phyloP scores from a whole-genome alignment of 2,113 vertebrate species.

The Brachypodius melanocephalos region DNA sequence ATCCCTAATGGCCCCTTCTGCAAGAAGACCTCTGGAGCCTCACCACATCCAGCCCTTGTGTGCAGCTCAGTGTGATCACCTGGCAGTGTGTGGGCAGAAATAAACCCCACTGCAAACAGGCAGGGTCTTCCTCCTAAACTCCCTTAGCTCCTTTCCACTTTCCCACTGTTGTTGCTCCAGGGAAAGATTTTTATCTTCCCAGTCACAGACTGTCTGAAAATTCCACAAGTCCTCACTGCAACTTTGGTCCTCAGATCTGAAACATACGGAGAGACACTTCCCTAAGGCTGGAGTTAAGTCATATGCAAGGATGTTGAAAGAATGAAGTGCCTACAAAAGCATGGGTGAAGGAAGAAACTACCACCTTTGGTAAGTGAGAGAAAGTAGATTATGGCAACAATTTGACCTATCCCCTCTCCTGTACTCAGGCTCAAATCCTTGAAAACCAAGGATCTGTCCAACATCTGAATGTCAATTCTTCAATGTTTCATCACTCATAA shows the following conservation, averaged over 20 bases:
- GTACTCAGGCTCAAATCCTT: not conserved
- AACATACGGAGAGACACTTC: not conserved
- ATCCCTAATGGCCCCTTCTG: not conserved
- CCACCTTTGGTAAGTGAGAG: not conserved
- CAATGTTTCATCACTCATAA: not conserved
- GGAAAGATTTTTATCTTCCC: not conserved
- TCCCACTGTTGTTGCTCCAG: not conserved
- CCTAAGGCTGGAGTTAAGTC: not conserved
- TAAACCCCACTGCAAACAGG: not conserved
- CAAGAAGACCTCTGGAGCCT: fast-evolving
- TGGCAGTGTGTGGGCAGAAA: not conserved
- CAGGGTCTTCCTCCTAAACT: not conserved
- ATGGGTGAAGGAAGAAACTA: not conserved
- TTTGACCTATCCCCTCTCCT: not conserved
- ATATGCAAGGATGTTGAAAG: not conserved
- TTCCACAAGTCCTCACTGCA: not conserved
- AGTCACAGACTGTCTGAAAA: not conserved
- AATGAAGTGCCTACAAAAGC: not conserved
- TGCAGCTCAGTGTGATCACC: not conserved
- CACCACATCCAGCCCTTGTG: not conserved
- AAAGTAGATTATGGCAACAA: not conserved
- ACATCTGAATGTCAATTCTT: not conserved
- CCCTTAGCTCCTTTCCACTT: not conserved
- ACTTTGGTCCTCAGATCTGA: not conserved
- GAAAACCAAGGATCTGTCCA: not conserved